These are phyloP conservation scores for Moxostoma hubbsi DNA, from an alignment of 2,797 vertebrate genomes.

Conservation along the genomic window DNA sequence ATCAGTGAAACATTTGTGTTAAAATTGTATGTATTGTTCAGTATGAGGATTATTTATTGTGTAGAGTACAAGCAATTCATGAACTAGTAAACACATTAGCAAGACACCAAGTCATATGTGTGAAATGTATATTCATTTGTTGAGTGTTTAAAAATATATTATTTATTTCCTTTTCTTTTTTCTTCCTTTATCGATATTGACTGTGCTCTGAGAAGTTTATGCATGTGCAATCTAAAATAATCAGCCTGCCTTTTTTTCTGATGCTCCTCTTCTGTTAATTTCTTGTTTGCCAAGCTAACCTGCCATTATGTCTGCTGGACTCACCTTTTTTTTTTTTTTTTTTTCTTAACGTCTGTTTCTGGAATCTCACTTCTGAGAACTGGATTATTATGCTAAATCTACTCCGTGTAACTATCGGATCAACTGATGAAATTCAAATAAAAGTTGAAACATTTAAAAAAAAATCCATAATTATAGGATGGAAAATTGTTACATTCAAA, in stretches of 20 bases:
- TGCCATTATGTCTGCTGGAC: conserved; percentile 65
- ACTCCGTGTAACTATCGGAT: background rate
- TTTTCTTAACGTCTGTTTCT: conserved; percentile 32
- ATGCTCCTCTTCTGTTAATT: conserved; percentile 54
- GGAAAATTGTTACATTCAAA: background rate
- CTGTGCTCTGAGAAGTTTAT: background rate
- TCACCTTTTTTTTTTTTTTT: conserved; percentile 48
- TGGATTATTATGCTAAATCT: background rate
- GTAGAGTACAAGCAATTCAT: background rate
- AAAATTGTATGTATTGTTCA: background rate
- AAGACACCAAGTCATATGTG: background rate
- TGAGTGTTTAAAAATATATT: background rate
- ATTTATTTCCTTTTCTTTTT: background rate
- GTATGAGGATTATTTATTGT: background rate
- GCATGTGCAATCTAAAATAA: conserved; percentile 33
- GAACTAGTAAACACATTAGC: background rate
- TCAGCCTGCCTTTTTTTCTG: conserved; percentile 31
- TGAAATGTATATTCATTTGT: background rate
- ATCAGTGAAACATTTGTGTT: background rate
- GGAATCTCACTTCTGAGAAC: background rate
- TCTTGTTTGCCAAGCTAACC: conserved; percentile 66
- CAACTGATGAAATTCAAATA: background rate
- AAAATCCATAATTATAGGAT: no score
- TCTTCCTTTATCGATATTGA: background rate
- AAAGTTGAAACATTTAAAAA: background rate